Evolutionary conservation across 2,888 invertebrate genomes (phyloP), one percentile per base, ranked within the genome.

Genomic region (Dugesia japonica): DNA sequence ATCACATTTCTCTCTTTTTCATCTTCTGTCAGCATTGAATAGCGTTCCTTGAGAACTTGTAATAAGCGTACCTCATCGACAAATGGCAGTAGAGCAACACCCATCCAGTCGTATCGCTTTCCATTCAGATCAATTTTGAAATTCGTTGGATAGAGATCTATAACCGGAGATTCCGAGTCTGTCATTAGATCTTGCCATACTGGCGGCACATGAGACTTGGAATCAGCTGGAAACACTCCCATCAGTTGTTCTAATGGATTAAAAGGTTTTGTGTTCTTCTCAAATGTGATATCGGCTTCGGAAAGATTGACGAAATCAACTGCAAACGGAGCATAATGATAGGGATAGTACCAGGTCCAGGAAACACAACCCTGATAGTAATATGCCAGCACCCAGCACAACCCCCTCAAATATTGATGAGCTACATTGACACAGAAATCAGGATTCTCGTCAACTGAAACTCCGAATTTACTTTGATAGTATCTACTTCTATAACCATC

Each of bases 341-440:
- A 98, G 7, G 74, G 98, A 86, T 93, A 98, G 87, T 94, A 98
- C 98, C 98, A 98, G 86, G 95, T 92, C 98, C 98, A 99, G 23
- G 92, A 93, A 38, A 94, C 92, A 86, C 97, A 98, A 75, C 98
- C 97, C 88, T 97, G 97, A 86, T 98, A 98, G 86, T 98, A 98
- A 86, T 97, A 98, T 80, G 91, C 89, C 28, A 99, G 87, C 77
- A 99, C 98, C 98, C 98, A 98, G 86, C 94, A 94, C 74, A 99
- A 87, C 0, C 98, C 98, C 75, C 91, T 88, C 0, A 94, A 93
- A 86, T 98, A 98, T 83, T 95, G 93, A 73, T 91, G 87, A 0
- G 92, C 94, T 23, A 79, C 77, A 28, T 79, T 75, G 56, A 79
- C 76, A 71, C 71, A 76, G 85, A 97, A 97, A 81, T 89, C 90